Percentiles rank a stretch among this genome's conserved stretches.
Evolutionary conservation across 2,113 vertebrate genomes (phyloP).

Genomic region (Ceuthmochares aereus): DNA sequence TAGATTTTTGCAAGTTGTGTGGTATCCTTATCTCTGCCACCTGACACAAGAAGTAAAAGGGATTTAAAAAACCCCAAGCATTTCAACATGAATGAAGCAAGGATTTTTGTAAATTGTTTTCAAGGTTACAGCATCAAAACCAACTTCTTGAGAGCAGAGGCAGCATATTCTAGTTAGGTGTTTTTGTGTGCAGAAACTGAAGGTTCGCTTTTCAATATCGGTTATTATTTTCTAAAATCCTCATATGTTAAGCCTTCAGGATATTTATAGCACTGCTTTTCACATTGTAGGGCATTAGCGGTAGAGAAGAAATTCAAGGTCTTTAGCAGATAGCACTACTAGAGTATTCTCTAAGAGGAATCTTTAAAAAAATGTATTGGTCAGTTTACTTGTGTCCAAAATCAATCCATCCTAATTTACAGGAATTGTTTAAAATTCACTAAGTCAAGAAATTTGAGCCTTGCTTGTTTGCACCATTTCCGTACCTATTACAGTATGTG

Average conservation of each 20-base stretch:
- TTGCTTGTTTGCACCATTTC: not conserved
- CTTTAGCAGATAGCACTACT: not conserved
- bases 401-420: not conserved
- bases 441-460: not conserved
- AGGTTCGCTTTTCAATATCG: not conserved
- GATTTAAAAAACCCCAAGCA: not conserved
- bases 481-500: not conserved
- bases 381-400: not conserved
- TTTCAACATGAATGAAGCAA: not conserved
- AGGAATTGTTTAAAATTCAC: not conserved
- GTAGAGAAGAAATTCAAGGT: not conserved
- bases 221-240: constrained; percentile 1
- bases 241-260: not conserved
- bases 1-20: not conserved
- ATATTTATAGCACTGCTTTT: not conserved
- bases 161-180: not conserved
- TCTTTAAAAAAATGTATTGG: not conserved
- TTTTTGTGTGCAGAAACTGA: not conserved
- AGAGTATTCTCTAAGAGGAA: not conserved
- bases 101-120: not conserved
- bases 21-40: not conserved
- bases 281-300: not conserved
- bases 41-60: not conserved
- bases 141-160: not conserved
- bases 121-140: not conserved